Evolutionary conservation across 2,113 vertebrate genomes (phyloP).

Genomic region (Peromyscus polionotus): DNA sequence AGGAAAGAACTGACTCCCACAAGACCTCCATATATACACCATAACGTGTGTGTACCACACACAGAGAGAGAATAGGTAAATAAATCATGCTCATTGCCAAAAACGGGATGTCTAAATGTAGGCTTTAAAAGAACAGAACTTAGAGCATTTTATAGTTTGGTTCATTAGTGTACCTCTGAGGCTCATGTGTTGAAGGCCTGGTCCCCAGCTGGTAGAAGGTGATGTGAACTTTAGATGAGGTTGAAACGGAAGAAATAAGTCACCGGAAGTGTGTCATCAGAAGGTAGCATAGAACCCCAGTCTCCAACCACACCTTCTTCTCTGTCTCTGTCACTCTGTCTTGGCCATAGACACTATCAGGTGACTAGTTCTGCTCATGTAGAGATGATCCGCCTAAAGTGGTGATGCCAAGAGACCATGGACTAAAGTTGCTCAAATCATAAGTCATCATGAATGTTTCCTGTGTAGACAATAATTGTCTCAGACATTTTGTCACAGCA

Average conservation of each 20-base stretch:
- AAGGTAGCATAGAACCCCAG: background rate
- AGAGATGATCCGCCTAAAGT: background rate
- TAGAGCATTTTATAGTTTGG: background rate
- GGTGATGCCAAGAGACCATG: background rate
- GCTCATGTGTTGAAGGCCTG: background rate
- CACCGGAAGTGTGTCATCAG: background rate
- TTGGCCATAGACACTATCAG: background rate
- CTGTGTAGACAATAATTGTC: background rate
- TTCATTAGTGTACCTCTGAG: background rate
- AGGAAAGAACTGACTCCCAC: background rate
- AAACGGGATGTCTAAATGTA: slow-evolving; percentile 3
- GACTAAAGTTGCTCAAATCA: background rate
- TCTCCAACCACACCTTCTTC: background rate
- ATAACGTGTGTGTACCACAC: background rate
- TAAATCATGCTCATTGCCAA: background rate
- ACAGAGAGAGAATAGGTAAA: background rate
- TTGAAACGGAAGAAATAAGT: background rate
- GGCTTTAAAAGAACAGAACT: background rate
- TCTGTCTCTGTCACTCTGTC: background rate
- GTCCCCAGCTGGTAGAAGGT: background rate
- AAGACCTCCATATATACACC: background rate
- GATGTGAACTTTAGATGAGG: background rate
- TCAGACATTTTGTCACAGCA: background rate
- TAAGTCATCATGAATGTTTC: background rate
- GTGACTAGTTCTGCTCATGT: background rate